Evolutionary conservation across 2,797 vertebrate genomes (phyloP), one percentile per base, ranked within the genome.

Genomic region (Gymnocypris eckloni): DNA sequence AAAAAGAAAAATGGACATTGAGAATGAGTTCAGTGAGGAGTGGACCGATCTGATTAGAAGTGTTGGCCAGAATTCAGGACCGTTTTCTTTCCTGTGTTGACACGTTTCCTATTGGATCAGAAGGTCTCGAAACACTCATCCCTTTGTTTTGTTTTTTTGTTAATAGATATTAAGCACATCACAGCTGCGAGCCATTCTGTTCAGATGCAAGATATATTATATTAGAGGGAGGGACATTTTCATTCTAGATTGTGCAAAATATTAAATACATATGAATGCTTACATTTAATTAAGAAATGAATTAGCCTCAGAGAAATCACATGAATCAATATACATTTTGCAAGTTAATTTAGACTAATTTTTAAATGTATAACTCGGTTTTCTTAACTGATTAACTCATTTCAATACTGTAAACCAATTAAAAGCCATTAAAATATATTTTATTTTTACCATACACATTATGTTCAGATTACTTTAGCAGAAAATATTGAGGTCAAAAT

Each of bases 1-100:
- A 79, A 78, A 61, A 18, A 61, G 22, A 78, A 43, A 54, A 59
- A n/a, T 78, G 1, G 4, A 16, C 20, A 5, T 61, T 43, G 54
- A 59, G 15, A 59, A 2, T 13, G 2, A 8, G 7, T 67, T 67
- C 28, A 18, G 15, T 18, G n/a, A 15, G 48, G 13, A 41, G 22
- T n/a, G 22, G 22, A 25, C 22, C 61, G 54, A 79, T 79, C 39
- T 79, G 77, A 64, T 64, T 61, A 64, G n/a, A 25, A 28, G 77
- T 5, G 39, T 18, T 25, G 76, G 76, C 37, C 76, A 59, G 20
- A 43, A 61, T 78, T 25, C 43, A 13, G 33, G 71, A 43, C 2
- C 9, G 4, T 43, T 70, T 81, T 78, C 2, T 78, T 43, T 25
- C 37, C 11, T 18, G 54, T 61, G 54, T 61, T 61, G 22, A 79